Base-by-base conservation (phyloP, 2,888 invertebrate species). In the Nasonovia ribisnigri region DNA sequence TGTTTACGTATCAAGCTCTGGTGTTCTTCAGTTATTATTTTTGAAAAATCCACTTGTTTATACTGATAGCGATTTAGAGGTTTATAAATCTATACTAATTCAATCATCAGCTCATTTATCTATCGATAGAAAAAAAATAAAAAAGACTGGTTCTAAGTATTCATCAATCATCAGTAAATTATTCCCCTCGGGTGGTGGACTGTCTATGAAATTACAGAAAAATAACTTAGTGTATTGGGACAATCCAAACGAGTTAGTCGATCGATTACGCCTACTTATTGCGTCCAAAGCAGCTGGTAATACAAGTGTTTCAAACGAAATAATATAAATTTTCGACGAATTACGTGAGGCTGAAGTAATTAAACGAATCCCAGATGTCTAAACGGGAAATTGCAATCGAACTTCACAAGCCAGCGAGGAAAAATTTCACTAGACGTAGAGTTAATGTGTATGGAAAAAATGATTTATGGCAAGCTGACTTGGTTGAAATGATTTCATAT, bases 391-490 rank as follows among this genome's bases (percentile, higher is more conserved):
- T 92, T 3, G 60, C 88, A 10, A 26, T 36, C n/a, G 60, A 92
- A 48, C 77, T 92, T 5, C 87, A 67, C n/a, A 77, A 46, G 1
- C 88, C 42, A 26, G 29, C 88, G 0, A 87, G 92, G 48, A 87
- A 57, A n/a, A 88, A 88, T 48, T 92, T 46, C 29, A 20, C 26
- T 2, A 43, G 92, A 13, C 51, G 67, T 77, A 92, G 94, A 90
- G 95, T 95, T 67, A 95, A 95, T 43, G 95, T 95, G 60, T 95
- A 95, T 94, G 95, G 95, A 84, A n/a, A n/a, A n/a, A n/a, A n/a
- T n/a, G n/a, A n/a, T n/a, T n/a, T n/a, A n/a, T n/a, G n/a, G n/a
- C n/a, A 95, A 95, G 95, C 95, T n/a, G 96, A 96, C 95, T 95
- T 96, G 10, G 95, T 95, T n/a, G 95, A 95, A 94, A 95, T 95